These are phyloP conservation scores for Manacus vitellinus DNA, from an alignment of 2,113 vertebrate genomes.

Conservation along the genomic window DNA sequence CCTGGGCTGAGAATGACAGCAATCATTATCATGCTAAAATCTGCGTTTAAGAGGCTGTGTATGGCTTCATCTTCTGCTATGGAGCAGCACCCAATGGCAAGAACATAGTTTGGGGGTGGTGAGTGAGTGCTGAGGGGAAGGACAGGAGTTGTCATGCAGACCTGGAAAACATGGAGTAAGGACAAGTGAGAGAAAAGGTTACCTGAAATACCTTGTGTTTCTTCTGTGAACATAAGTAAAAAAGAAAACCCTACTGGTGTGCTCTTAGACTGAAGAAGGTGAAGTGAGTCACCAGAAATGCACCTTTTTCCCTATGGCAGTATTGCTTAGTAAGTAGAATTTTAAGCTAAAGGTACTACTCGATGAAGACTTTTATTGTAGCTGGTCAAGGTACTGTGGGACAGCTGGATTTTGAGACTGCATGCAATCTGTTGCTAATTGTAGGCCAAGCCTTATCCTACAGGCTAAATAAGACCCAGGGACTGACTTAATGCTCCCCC, in stretches of 20 bases:
- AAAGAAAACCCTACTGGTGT: neutral
- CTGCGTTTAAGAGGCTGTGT: neutral
- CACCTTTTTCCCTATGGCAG: neutral
- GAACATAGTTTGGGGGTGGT: neutral
- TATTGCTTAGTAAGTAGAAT: neutral
- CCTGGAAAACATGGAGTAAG: neutral
- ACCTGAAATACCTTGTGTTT: neutral
- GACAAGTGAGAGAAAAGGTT: neutral
- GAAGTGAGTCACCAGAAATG: neutral
- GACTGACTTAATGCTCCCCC: neutral
- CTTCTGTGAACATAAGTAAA: neutral
- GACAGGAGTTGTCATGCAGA: neutral
- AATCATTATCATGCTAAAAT: neutral
- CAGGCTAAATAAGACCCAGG: neutral
- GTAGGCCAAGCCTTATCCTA: neutral
- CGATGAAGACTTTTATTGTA: neutral
- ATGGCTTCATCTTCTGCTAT: neutral
- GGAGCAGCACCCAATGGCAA: neutral
- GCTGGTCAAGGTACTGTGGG: neutral
- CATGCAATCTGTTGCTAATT: neutral
- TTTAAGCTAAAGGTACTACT: neutral
- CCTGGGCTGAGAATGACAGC: neutral
- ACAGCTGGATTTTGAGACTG: neutral
- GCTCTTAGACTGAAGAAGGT: neutral
- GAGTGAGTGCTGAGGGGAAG: neutral